Evolutionary conservation across 2,113 vertebrate genomes (phyloP), one percentile per base, ranked within the genome.

Genomic region (Periophthalmus modestus): DNA sequence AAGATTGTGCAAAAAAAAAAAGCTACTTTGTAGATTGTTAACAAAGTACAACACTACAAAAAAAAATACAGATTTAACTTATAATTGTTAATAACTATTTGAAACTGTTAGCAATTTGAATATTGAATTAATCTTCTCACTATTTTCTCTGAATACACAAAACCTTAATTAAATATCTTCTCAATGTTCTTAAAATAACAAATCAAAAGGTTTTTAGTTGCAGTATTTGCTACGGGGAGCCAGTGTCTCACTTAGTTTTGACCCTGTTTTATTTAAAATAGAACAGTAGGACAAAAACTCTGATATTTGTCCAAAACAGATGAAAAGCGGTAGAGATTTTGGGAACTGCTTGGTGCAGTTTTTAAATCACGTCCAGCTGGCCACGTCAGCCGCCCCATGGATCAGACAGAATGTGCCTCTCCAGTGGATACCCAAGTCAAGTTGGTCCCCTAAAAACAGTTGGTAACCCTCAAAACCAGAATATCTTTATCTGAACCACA

Each of bases 321-420:
- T 82, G 66, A 84, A 78, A 83, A 79, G 70, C 55, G 54, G 33
- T 18, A 76, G 76, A 69, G 63, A 62, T 86, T 87, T 86, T 79
- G 76, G 67, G 66, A 79, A 76, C 24, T 63, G 70, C 82, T 77
- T 78, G 77, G 83, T 75, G 77, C 73, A 83, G 82, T 87, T 87
- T 65, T 36, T 67, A 82, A 84, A 86, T 84, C 66, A 63, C 71
- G 71, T 79, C 84, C 86, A 92, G 87, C 88, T 90, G 90, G 88
- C 82, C 82, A 74, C 87, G 81, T 92, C 88, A 82, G 81, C 75
- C 85, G 86, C 78, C 84, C 80, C 82, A 77, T 81, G 81, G 85
- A 86, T 75, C 65, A 85, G 78, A 89, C 83, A 81, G 88, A 89
- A 80, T 47, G 74, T 88, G 83, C 52, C 65, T 76, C 87, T 81